phyloP scores from a whole-genome alignment of 2,888 invertebrate species.

The Ochlodes sylvanus region DNA sequence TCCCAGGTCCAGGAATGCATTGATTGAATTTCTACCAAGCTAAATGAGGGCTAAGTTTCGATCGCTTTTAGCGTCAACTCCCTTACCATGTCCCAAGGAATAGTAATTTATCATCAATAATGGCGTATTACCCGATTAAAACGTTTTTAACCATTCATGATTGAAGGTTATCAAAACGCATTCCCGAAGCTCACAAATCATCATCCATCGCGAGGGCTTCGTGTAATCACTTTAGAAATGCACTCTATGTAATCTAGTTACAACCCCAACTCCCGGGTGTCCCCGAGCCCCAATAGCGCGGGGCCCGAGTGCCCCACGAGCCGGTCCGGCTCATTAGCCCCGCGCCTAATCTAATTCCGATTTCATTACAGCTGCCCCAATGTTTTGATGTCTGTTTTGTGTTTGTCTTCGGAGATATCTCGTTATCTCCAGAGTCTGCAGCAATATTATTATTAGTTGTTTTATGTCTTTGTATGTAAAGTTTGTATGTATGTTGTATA shows the following conservation, averaged over 20 bases:
- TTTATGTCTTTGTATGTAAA: neutral
- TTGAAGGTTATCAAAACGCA: slow-evolving; percentile 50
- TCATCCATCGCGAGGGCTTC: slow-evolving; percentile 45
- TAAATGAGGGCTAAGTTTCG: too few species aligned
- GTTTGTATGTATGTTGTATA: neutral
- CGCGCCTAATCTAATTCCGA: slow-evolving; percentile 50
- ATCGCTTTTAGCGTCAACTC: too few species aligned
- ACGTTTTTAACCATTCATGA: neutral
- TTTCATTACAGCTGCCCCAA: slow-evolving; percentile 50
- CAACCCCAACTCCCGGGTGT: slow-evolving; percentile 29
- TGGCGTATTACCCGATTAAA: neutral
- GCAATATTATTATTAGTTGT: neutral
- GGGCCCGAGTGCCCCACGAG: slow-evolving; percentile 8
- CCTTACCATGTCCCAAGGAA: too few species aligned
- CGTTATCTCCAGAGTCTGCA: slow-evolving; percentile 35
- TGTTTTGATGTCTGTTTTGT: slow-evolving; percentile 40
- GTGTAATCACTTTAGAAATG: slow-evolving; percentile 52
- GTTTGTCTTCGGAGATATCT: slow-evolving; percentile 33
- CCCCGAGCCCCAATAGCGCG: neutral
- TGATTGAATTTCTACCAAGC: too few species aligned
- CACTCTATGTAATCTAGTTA: slow-evolving; percentile 49
- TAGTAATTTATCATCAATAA: too few species aligned
- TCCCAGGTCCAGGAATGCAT: too few species aligned
- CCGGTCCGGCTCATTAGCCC: slow-evolving; percentile 50
- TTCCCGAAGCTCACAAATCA: slow-evolving; percentile 65